phyloP scores from a whole-genome alignment of 92 coral and sea anemone species.

The Epizoanthus illoricatus region DNA sequence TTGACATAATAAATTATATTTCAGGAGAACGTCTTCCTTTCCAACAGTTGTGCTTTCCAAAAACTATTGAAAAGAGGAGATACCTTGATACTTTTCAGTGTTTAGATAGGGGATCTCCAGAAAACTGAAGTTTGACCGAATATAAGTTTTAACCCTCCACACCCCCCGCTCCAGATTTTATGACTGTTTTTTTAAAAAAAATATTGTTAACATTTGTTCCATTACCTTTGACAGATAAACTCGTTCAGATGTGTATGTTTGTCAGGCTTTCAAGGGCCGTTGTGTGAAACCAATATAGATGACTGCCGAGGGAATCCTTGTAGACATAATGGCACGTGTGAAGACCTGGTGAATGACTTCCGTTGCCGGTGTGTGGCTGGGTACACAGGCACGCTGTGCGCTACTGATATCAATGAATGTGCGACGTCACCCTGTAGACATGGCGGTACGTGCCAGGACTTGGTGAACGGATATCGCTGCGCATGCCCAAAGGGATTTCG shows the following conservation, averaged over 20 bases:
- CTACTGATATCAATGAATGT: conserved; percentile 71
- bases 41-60: no score
- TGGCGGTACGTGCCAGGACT: conserved; percentile 68
- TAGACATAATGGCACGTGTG: conserved; percentile 66
- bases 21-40: no score
- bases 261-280: conserved; percentile 67
- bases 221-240: conserved; percentile 55
- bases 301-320: conserved; percentile 84
- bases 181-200: no score
- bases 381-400: conserved; percentile 65
- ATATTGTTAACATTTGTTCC: neutral
- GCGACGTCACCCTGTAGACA: conserved; percentile 66
- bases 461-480: conserved; percentile 62
- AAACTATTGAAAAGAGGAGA: no score
- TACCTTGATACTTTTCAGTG: no score
- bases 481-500: conserved; percentile 63
- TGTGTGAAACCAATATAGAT: conserved; percentile 71
- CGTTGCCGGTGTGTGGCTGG: conserved; percentile 66
- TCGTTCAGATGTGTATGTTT: conserved; percentile 74
- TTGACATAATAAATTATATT: no score
- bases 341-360: conserved; percentile 66
- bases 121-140: no score
- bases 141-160: no score
- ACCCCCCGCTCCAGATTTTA: no score
- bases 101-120: no score